These are phyloP conservation scores for Junonia oenone DNA, from an alignment of 2,888 invertebrate genomes.

Conservation along the genomic window DNA sequence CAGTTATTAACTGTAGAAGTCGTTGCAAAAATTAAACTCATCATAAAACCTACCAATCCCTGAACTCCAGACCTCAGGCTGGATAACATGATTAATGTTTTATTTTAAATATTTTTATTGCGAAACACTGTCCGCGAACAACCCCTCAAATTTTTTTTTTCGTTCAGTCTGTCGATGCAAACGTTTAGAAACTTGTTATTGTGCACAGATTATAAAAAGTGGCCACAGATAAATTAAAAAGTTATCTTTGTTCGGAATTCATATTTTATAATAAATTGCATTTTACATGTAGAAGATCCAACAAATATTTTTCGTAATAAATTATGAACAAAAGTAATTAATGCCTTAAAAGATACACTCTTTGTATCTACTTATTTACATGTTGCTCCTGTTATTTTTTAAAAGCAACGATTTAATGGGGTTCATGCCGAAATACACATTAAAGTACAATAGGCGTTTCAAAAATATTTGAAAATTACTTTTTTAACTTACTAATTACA, in stretches of 20 bases:
- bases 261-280: not conserved
- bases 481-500: too few species aligned
- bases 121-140: conserved; percentile 68
- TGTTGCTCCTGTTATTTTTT: not conserved
- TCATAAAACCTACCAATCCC: conserved; percentile 53
- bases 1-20: conserved; percentile 34
- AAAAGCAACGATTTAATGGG: not conserved
- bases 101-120: conserved; percentile 43
- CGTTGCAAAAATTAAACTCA: conserved; percentile 10
- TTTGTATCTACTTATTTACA: too few species aligned
- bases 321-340: too few species aligned
- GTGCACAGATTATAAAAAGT: not conserved
- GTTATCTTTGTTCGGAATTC: not conserved
- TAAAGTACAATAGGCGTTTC: not conserved
- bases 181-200: conserved; percentile 12
- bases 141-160: conserved; percentile 32
- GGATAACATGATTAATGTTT: conserved; percentile 57
- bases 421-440: too few species aligned
- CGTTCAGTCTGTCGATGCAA: conserved; percentile 5
- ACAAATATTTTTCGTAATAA: not conserved
- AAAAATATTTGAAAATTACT: not conserved
- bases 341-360: too few species aligned
- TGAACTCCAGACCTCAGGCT: conserved; percentile 67
- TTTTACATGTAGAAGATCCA: not conserved
- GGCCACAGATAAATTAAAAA: not conserved